These are phyloP conservation scores for Kryphioiulus occultus DNA, from an alignment of 2,888 invertebrate genomes.

Conservation along the genomic window DNA sequence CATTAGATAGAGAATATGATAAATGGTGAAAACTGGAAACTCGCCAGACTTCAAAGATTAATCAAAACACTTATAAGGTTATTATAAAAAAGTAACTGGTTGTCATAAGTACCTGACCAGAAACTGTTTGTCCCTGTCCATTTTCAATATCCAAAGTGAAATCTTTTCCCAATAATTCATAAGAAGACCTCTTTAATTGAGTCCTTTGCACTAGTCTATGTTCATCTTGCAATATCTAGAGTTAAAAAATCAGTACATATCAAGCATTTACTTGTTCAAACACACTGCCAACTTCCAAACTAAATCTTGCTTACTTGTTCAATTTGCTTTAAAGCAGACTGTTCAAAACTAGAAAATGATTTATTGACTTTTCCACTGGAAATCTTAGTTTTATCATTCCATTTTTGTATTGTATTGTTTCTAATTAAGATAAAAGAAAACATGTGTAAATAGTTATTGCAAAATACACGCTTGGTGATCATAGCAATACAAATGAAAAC, in stretches of 20 bases:
- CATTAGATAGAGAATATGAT: too few relatives aligned
- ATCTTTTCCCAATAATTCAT: conserved; percentile 72
- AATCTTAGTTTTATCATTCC: conserved; percentile 89
- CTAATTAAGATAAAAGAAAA: conserved; percentile 64
- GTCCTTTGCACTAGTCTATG: conserved; percentile 79
- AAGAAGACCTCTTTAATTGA: conserved; percentile 78
- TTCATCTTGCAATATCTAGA: conserved; percentile 75
- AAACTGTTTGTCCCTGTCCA: conserved; percentile 33
- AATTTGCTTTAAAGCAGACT: conserved; percentile 75
- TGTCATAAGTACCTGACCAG: neutral
- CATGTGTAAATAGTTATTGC: too few relatives aligned
- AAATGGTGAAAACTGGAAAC: too few relatives aligned
- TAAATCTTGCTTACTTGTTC: conserved; percentile 68
- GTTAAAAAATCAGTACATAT: conserved; percentile 43
- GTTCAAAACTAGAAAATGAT: conserved; percentile 69
- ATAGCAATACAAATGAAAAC: too few relatives aligned
- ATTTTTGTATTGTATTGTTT: conserved; percentile 85
- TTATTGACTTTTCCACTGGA: conserved; percentile 71
- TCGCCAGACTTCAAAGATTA: neutral
- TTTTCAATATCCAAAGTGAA: conserved; percentile 27
- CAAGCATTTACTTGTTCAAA: neutral
- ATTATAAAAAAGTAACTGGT: neutral
- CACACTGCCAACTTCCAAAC: neutral
- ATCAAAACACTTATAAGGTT: neutral
- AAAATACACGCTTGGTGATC: too few relatives aligned